phyloP scores from a whole-genome alignment of 2,113 vertebrate genomes.

The Phoenicopterus ruber region DNA sequence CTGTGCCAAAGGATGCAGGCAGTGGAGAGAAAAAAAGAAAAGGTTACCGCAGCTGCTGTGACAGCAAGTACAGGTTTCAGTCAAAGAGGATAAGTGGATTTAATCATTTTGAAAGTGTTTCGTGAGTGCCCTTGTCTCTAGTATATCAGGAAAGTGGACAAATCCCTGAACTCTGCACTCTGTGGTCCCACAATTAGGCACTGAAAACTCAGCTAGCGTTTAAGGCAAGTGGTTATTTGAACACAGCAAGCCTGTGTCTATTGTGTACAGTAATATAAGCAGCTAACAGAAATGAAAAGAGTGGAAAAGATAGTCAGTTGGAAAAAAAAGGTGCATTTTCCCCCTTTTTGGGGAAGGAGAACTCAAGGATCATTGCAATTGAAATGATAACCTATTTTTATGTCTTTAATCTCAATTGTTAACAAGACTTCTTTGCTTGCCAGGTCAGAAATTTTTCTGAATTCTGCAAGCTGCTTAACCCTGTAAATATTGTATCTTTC shows the following conservation, averaged over 20 bases:
- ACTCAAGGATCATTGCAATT: neutral
- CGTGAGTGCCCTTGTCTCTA: neutral
- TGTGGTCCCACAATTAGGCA: neutral
- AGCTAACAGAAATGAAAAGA: neutral
- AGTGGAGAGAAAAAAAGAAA: neutral
- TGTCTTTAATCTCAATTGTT: neutral
- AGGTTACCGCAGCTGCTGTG: neutral
- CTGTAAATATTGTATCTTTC: neutral
- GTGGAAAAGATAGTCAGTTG: neutral
- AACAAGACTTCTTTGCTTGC: neutral
- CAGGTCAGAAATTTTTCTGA: neutral
- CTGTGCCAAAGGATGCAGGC: neutral
- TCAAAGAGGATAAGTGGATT: constrained; percentile 1
- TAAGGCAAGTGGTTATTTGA: neutral
- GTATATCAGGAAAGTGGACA: neutral
- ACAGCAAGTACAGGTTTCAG: neutral
- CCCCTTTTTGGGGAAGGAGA: neutral
- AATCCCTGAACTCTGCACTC: neutral
- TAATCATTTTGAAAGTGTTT: neutral
- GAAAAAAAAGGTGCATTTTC: neutral
- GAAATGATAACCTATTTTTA: neutral
- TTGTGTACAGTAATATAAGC: neutral
- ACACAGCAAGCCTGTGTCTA: neutral
- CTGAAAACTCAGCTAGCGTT: neutral
- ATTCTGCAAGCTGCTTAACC: neutral